Conservation (phyloP, 2,888 invertebrate genomes). For the Cantharis rufa region DNA sequence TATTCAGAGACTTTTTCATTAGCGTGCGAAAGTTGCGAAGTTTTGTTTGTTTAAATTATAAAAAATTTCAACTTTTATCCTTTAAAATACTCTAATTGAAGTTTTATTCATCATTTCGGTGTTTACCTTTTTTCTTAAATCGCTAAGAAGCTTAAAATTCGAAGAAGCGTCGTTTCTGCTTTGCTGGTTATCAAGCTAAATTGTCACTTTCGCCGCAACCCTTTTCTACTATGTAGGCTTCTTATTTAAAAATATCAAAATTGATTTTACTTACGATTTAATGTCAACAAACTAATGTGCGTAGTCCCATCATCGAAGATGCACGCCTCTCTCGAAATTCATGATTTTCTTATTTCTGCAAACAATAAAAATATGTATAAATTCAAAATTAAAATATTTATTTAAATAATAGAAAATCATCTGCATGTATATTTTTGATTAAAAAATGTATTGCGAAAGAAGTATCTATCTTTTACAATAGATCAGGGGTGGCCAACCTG, state of each 20-base stretch:
- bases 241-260: background rate
- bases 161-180: background rate
- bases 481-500: too few species aligned
- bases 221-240: background rate
- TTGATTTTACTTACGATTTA: constrained; percentile 44
- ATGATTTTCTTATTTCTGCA: background rate
- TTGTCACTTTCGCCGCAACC: background rate
- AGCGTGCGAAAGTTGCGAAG: background rate
- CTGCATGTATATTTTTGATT: too few species aligned
- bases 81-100: background rate
- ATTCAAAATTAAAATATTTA: too few species aligned
- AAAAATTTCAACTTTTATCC: background rate
- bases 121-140: background rate
- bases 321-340: constrained; percentile 36
- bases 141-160: background rate
- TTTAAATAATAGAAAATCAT: too few species aligned
- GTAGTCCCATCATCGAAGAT: constrained; percentile 45
- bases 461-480: too few species aligned
- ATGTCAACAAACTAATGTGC: constrained; percentile 49
- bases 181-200: background rate
- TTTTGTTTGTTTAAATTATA: background rate
- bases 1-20: background rate
- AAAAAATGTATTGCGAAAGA: too few species aligned
- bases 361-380: too few species aligned
- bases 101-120: background rate